A percentile compares a stretch with the other conserved stretches of the same genome.
Conservation (phyloP, 2,888 invertebrate genomes). For the Torymus texanus region DNA sequence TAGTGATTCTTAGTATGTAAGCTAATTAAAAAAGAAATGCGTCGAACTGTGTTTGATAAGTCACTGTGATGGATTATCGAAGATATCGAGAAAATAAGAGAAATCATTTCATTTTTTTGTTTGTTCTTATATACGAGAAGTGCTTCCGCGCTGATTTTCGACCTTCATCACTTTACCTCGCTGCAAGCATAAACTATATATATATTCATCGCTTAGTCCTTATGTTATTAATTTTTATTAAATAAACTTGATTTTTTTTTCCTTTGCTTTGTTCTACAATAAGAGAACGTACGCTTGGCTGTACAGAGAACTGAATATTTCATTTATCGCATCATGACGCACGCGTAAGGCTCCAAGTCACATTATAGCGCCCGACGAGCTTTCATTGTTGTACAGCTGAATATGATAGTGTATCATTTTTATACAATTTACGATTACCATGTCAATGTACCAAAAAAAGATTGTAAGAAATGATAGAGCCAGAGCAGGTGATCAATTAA, state of each 20-base stretch:
- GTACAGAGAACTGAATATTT: constrained; percentile 52
- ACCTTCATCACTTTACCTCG: constrained; percentile 27
- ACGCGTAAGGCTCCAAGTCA: constrained; percentile 40
- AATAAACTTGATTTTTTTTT: constrained; percentile 33
- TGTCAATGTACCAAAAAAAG: constrained; percentile 51
- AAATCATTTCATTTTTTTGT: constrained; percentile 30
- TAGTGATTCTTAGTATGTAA: constrained; percentile 54
- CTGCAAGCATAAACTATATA: constrained; percentile 40
- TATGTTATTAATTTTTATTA: constrained; percentile 39
- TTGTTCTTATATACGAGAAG: constrained; percentile 28
- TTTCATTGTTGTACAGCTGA: constrained; percentile 57
- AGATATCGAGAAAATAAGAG: constrained; percentile 20
- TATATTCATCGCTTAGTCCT: constrained; percentile 31
- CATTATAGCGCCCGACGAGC: constrained; percentile 44
- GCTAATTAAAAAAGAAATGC: constrained; percentile 27
- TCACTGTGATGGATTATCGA: constrained; percentile 47
- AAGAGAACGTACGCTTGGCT: constrained; percentile 44
- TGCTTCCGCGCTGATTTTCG: constrained; percentile 44
- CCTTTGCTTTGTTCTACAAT: constrained; percentile 35
- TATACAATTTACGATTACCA: constrained; percentile 53
- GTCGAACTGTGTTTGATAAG: constrained; percentile 35
- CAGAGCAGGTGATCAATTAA: constrained; percentile 46
- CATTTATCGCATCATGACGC: constrained; percentile 37
- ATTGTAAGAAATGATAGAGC: constrained; percentile 48
- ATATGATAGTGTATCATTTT: constrained; percentile 53